phyloP scores from a whole-genome alignment of 2,797 vertebrate species.

The Bryconaethiops microstoma region DNA sequence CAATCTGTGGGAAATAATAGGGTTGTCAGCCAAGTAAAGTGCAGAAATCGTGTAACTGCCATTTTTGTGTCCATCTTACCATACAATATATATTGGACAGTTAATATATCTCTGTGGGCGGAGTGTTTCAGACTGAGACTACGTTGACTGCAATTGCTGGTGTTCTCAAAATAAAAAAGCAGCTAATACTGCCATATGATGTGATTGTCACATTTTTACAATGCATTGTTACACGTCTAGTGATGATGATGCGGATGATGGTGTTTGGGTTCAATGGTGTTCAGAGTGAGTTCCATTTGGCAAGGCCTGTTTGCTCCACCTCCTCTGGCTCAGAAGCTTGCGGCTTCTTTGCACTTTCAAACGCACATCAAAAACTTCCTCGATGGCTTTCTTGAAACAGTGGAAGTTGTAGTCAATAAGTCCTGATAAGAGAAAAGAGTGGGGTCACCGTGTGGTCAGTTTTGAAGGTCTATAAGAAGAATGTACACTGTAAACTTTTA shows the following conservation, averaged over 20 bases:
- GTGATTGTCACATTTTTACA: neutral
- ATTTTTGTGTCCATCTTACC: neutral
- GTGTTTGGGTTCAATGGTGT: constrained; percentile 60
- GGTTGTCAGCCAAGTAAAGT: no score
- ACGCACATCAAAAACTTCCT: constrained; percentile 94
- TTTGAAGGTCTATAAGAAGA: neutral
- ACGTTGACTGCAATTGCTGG: neutral
- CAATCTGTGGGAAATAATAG: no score
- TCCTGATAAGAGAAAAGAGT: constrained; percentile 71
- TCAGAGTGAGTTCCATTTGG: constrained; percentile 79
- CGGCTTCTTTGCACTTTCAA: constrained; percentile 87
- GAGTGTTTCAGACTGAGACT: neutral
- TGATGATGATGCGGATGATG: neutral
- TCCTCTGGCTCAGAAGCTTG: constrained; percentile 85
- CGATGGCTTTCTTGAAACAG: constrained; percentile 95
- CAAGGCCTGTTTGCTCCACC: constrained; percentile 81
- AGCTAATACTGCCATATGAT: neutral
- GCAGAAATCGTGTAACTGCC: no score
- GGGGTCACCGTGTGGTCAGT: neutral
- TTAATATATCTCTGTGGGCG: neutral
- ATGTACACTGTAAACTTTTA: neutral
- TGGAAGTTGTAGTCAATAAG: constrained; percentile 98
- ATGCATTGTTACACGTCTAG: neutral
- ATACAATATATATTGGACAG: neutral
- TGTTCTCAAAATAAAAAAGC: neutral